These are phyloP conservation scores for Galeopterus variegatus DNA, from an alignment of 2,113 vertebrate genomes.

Conservation along the genomic window DNA sequence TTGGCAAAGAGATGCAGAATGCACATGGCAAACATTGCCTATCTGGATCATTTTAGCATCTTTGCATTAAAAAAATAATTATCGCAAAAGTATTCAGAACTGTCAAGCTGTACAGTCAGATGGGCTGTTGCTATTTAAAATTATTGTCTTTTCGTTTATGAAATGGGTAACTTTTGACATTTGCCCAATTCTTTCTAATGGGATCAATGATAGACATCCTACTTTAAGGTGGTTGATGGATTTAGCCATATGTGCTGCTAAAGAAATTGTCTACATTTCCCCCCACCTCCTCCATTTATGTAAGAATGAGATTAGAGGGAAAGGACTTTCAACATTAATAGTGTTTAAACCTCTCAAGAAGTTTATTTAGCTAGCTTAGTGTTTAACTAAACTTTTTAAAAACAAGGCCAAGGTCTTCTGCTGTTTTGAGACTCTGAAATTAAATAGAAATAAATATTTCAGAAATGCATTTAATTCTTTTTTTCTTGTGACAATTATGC, in stretches of 20 bases:
- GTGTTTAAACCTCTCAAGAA: constrained; percentile 80
- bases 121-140: constrained; percentile 91
- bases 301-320: constrained; percentile 81
- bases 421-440: constrained; percentile 89
- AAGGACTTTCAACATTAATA: constrained; percentile 83
- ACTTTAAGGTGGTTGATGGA: constrained; percentile 85
- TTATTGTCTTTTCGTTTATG: constrained; percentile 84
- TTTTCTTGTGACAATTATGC: constrained; percentile 88
- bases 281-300: constrained; percentile 74
- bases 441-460: constrained; percentile 89
- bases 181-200: constrained; percentile 83
- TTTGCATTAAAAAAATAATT: constrained; percentile 90
- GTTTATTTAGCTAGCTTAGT: constrained; percentile 86
- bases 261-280: constrained; percentile 84
- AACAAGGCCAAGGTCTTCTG: constrained; percentile 85
- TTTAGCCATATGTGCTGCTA: constrained; percentile 87
- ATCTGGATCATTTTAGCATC: constrained; percentile 95
- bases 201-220: constrained; percentile 81
- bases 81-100: constrained; percentile 90
- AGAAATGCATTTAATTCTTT: constrained; percentile 91
- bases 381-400: constrained; percentile 85
- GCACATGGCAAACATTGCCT: constrained; percentile 95
- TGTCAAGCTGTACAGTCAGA: constrained; percentile 89
- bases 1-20: constrained; percentile 99
- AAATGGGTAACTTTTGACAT: constrained; percentile 84